A percentile compares a stretch with the other conserved stretches of the same genome.
phyloP scores from a whole-genome alignment of 2,888 invertebrate genomes.

The Sesamia inferens region DNA sequence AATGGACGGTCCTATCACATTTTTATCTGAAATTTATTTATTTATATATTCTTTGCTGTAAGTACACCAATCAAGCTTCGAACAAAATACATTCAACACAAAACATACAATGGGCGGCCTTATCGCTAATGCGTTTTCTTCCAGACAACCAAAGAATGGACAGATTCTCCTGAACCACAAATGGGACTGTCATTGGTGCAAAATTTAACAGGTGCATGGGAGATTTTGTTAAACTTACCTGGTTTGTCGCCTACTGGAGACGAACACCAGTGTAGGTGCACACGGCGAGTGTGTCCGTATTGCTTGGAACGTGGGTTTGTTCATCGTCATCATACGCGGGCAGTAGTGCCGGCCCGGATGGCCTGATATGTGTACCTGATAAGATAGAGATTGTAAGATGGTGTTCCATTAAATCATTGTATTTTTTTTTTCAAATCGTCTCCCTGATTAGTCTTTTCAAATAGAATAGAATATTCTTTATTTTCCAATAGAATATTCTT shows the following conservation, averaged over 20 bases:
- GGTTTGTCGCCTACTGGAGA: constrained; percentile 98
- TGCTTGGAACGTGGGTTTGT: constrained; percentile 98
- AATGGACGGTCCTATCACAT: too few species aligned
- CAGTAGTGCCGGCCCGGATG: constrained; percentile 99
- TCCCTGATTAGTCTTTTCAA: not conserved
- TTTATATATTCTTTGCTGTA: too few species aligned
- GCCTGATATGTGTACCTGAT: constrained; percentile 95
- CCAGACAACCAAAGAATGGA: too few species aligned
- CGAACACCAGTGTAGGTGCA: constrained; percentile 98
- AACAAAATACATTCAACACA: too few species aligned
- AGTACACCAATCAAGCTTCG: too few species aligned
- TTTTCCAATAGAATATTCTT: too few species aligned
- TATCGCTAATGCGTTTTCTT: too few species aligned
- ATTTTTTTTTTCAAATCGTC: not conserved
- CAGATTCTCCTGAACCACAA: too few species aligned
- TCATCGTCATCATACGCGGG: constrained; percentile 99
- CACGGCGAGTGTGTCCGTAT: constrained; percentile 97
- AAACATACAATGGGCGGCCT: too few species aligned
- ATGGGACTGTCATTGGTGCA: too few species aligned
- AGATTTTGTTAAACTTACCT: constrained; percentile 67
- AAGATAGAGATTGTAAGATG: not conserved
- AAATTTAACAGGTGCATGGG: not conserved
- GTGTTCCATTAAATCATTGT: not conserved
- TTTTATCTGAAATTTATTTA: too few species aligned
- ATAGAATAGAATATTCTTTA: too few species aligned